Evolutionary conservation across 1,140 invertebrate genomes (phyloP), one percentile per base, ranked within the genome.

Genomic region (Brachionus sp.): DNA sequence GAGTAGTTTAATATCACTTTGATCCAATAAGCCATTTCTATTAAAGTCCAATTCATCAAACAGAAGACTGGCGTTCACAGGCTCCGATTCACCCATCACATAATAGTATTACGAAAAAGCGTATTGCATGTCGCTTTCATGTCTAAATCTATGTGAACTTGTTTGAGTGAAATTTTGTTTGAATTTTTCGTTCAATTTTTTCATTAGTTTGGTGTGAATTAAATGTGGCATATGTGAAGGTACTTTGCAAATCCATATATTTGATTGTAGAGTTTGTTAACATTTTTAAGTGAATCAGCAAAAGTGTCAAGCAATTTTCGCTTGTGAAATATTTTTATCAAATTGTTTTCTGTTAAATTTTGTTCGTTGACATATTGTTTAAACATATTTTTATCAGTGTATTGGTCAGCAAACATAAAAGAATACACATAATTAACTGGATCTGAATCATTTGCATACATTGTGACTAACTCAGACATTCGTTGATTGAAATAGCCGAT

Each of bases 71-170:
- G 91, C 87, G 19, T 90, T 87, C 0, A 91, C 84, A 0, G 89
- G 86, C 5, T 86, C 86, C 50, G 89, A 92, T 84, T 93, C 92
- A 82, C 91, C 92, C 87, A 93, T 92, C 5, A 95, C 83, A 87
- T 91, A 95, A 85, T 94, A 93, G 87, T 92, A 94, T 86, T 95
- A 95, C 9, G 92, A 91, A 86, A 95, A 95, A 1, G 93, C 91
- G 88, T 92, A 94, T 86, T 95, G 94, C 91, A 95, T 92, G 86
- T 95, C 94, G 77, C 92, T 90, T 0, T 90, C 86, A 66, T 90
- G 89, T 70, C 94, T 90, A 19, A 95, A 90, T 84, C 90, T 89
- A 86, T 94, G 92, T 39, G 90, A 91, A 3, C 92, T 92, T 0
- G 94, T 95, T 62, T 89, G 88, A 4, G 87, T 86, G 85, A 93